Conservation (phyloP, 2,113 vertebrate species). For the Phalacrocorax aristotelis region DNA sequence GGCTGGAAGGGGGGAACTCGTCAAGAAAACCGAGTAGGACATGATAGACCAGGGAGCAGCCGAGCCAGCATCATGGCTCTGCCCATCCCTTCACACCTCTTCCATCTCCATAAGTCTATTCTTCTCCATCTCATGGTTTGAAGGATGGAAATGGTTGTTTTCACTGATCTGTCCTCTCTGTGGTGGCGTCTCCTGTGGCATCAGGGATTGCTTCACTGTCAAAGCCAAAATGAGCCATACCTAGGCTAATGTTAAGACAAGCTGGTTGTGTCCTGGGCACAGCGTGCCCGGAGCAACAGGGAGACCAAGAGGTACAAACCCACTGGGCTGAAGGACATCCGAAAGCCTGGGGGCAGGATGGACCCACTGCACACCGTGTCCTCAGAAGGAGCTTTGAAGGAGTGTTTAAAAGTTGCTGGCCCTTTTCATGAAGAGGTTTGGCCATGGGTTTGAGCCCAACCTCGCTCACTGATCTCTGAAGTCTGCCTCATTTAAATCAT, state of each 20-base stretch:
- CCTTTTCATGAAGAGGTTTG: neutral
- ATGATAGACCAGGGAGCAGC: neutral
- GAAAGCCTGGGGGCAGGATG: neutral
- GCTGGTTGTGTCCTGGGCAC: neutral
- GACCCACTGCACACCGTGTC: no score
- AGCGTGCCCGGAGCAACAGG: neutral
- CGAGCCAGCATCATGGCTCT: neutral
- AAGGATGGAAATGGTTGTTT: neutral
- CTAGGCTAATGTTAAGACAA: neutral
- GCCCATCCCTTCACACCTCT: neutral
- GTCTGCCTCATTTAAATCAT: neutral
- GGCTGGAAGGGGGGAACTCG: neutral
- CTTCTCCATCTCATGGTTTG: neutral
- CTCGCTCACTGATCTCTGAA: neutral
- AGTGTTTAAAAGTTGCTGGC: neutral
- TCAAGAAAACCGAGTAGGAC: neutral
- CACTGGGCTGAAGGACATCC: neutral
- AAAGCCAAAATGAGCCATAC: neutral
- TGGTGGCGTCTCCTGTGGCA: fast-evolving
- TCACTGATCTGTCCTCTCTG: neutral
- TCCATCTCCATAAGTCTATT: neutral
- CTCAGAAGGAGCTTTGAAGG: neutral
- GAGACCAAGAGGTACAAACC: neutral
- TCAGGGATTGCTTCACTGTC: neutral
- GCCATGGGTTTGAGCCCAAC: neutral